phyloP scores from a whole-genome alignment of 2,113 vertebrate genomes.

The Corythornis vintsioides region DNA sequence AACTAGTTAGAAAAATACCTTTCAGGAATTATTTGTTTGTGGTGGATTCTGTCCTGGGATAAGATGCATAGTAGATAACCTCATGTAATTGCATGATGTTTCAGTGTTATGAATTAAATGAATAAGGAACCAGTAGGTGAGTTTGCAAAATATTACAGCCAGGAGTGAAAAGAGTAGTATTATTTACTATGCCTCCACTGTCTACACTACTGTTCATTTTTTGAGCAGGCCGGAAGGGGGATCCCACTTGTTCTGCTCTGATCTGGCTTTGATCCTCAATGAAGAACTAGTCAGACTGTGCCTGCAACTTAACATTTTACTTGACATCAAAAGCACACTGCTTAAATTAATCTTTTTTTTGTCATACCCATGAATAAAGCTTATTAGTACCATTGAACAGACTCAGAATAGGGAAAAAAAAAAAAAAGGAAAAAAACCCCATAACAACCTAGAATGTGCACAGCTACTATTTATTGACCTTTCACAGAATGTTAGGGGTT shows the following conservation, averaged over 20 bases:
- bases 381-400: neutral
- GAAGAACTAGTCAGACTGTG: neutral
- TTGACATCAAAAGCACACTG: neutral
- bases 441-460: neutral
- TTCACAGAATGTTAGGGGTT: no score
- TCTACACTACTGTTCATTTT: neutral
- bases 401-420: neutral
- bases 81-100: neutral
- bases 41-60: neutral
- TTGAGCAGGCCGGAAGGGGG: neutral
- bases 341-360: neutral
- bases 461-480: rapidly evolving
- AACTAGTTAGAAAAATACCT: neutral
- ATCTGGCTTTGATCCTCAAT: neutral
- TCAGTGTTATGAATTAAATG: neutral
- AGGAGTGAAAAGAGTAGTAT: neutral
- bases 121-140: rapidly evolving
- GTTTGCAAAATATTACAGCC: rapidly evolving
- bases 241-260: neutral
- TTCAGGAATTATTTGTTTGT: neutral
- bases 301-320: neutral
- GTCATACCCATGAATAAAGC: rapidly evolving
- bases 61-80: rapidly evolving
- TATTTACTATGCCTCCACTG: neutral
- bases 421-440: neutral